Evolutionary conservation across 2,113 vertebrate genomes (phyloP), one percentile per base, ranked within the genome.

Genomic region (Cololabis saira): DNA sequence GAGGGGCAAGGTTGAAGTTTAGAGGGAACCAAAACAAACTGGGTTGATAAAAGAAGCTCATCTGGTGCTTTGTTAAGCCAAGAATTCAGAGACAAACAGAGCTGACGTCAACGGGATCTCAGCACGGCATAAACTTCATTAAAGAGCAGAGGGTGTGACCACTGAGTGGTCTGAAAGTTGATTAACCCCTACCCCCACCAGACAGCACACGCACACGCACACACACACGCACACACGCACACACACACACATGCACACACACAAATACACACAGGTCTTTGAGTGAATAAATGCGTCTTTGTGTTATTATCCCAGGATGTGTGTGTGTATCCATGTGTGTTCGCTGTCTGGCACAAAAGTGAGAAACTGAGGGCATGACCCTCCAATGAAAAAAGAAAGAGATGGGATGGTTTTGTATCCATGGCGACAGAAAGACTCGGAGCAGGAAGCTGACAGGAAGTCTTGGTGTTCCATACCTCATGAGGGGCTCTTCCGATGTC

Each of bases 361-460:
- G 75, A 83, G 64, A 72, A 82, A 78, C 71, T 56, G 74, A 74
- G 84, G 84, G 49, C 50, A 15, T 42, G 85, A 89, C 83, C 87
- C 68, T 13, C 18, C 40, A 15, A 22, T 72, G 66, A 74, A 79
- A 67, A 76, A 82, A 49, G 67, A 53, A 67, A 69, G 54, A 64
- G 62, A 63, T 45, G 66, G 69, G 59, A 78, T 67, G 75, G 67
- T 73, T 75, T 59, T 43, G 82, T 92, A 78, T 81, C 91, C 86
- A 89, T 77, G 79, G 87, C 9, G 49, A 89, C 69, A 48, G 61
- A 70, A 54, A 77, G 78, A 80, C 56, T 72, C 42, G 10, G 74
- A 81, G 79, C 61, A 86, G 87, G 84, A 91, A 91, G 90, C 87
- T 67, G 12, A 83, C 78, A 83, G 86, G 86, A 90, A 90, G 86